phyloP scores from a whole-genome alignment of 2,888 invertebrate species.

The Netelia fuscicornis region DNA sequence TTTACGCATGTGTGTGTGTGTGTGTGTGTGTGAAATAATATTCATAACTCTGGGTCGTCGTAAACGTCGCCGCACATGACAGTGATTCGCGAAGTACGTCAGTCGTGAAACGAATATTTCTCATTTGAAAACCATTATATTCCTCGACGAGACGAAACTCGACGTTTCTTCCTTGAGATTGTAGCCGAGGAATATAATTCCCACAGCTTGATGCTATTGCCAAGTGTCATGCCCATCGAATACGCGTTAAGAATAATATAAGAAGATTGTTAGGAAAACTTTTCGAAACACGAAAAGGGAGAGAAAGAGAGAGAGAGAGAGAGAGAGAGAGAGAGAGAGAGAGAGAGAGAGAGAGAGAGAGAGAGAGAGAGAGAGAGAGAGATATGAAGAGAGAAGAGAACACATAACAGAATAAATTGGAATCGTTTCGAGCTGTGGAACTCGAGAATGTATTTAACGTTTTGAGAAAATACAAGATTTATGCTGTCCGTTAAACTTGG shows the following conservation, averaged over 20 bases:
- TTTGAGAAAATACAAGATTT: conserved; percentile 43
- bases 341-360: no score
- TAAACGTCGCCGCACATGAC: conserved; percentile 38
- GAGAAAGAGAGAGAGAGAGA: no score
- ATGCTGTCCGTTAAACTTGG: conserved; percentile 36
- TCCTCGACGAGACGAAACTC: not conserved
- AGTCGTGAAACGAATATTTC: conserved; percentile 2
- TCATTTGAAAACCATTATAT: no score
- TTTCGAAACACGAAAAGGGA: not conserved
- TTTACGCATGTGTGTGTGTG: not conserved
- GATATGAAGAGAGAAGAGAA: not conserved
- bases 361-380: no score
- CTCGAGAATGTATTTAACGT: conserved; percentile 42
- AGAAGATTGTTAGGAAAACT: conserved; percentile 22
- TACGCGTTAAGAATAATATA: not conserved
- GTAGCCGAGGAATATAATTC: not conserved
- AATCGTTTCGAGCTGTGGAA: conserved; percentile 20
- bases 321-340: no score
- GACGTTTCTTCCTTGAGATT: not conserved
- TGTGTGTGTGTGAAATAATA: conserved; percentile 41
- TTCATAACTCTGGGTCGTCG: conserved; percentile 50
- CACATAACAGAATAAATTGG: conserved; percentile 32
- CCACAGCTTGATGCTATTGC: not conserved
- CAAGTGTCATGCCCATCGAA: not conserved
- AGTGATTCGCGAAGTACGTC: conserved; percentile 24